phyloP scores from a whole-genome alignment of 92 coral and sea anemone genomes.

The Palythoa grandis region DNA sequence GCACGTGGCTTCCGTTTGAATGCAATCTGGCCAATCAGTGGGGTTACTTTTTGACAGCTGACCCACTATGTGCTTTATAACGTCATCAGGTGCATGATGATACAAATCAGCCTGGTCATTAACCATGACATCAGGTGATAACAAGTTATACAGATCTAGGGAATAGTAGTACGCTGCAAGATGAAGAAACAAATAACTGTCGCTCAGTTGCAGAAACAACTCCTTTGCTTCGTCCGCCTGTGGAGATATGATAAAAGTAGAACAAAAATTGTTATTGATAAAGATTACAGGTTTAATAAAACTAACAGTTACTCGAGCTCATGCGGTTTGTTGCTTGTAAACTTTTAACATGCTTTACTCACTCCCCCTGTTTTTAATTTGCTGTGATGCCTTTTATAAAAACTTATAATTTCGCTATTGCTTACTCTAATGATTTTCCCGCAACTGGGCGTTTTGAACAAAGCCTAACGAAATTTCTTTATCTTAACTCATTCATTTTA shows the following conservation, averaged over 20 bases:
- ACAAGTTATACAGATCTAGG: conserved; percentile 72
- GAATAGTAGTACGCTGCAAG: conserved; percentile 92
- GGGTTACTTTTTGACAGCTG: conserved; percentile 58
- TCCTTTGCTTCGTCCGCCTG: conserved; percentile 79
- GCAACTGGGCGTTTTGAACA: neutral
- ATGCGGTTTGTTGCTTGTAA: too few relatives aligned
- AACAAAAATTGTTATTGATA: neutral
- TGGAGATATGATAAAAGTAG: neutral
- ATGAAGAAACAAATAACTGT: conserved; percentile 81
- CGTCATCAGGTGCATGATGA: conserved; percentile 74
- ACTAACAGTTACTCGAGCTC: neutral
- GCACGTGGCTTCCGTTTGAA: conserved; percentile 54
- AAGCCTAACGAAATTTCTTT: neutral
- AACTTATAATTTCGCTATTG: too few relatives aligned
- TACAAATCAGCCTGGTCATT: conserved; percentile 73
- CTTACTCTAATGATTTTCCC: too few relatives aligned
- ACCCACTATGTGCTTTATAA: conserved; percentile 79
- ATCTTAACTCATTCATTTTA: too few relatives aligned
- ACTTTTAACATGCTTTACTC: too few relatives aligned
- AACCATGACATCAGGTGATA: conserved; percentile 28
- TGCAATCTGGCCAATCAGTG: conserved; percentile 65
- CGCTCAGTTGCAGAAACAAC: conserved; percentile 68
- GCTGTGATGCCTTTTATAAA: too few relatives aligned
- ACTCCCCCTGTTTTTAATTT: too few relatives aligned
- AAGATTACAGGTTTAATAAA: neutral